A percentile compares a stretch with the other conserved stretches of the same genome.
Conservation (phyloP, 2,797 vertebrate species). For the Botia kubotai region DNA sequence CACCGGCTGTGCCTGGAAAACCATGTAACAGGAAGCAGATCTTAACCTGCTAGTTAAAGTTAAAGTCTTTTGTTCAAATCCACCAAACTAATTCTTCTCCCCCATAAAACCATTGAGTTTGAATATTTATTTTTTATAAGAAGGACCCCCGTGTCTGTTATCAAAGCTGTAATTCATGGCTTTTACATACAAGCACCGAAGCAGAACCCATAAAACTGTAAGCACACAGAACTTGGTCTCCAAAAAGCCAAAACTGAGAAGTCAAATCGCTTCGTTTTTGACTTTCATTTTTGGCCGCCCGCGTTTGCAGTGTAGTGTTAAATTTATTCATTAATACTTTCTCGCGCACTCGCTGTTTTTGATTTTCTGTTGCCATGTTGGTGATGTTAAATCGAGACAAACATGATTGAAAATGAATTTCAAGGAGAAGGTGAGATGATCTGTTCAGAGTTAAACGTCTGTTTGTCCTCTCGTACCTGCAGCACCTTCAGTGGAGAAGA, state of each 20-base stretch:
- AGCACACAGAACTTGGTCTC: background rate
- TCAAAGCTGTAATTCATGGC: background rate
- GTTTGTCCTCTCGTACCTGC: conserved; percentile 1
- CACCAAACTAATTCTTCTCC: conserved; percentile 3
- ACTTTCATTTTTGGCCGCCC: background rate
- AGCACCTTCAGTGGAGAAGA: conserved; percentile 80
- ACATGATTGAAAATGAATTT: background rate
- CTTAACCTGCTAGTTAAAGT: conserved; percentile 13
- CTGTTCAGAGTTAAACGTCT: background rate
- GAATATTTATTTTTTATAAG: background rate
- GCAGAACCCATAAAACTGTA: conserved; percentile 1
- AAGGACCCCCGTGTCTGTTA: background rate
- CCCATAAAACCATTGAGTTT: conserved; percentile 15
- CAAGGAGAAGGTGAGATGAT: background rate
- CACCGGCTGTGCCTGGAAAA: conserved; percentile 30
- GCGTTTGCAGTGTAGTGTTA: background rate
- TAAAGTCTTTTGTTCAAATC: conserved; percentile 37
- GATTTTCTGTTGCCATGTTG: background rate
- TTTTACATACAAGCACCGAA: conserved; percentile 5
- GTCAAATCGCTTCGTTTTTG: background rate
- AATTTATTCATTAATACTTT: conserved; percentile 9
- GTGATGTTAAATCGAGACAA: background rate
- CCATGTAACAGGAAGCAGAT: conserved; percentile 44
- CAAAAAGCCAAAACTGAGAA: no score
- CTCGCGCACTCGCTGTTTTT: background rate